Base-by-base conservation (phyloP, 2,797 vertebrate genomes). In the Sarcoramphus papa region DNA sequence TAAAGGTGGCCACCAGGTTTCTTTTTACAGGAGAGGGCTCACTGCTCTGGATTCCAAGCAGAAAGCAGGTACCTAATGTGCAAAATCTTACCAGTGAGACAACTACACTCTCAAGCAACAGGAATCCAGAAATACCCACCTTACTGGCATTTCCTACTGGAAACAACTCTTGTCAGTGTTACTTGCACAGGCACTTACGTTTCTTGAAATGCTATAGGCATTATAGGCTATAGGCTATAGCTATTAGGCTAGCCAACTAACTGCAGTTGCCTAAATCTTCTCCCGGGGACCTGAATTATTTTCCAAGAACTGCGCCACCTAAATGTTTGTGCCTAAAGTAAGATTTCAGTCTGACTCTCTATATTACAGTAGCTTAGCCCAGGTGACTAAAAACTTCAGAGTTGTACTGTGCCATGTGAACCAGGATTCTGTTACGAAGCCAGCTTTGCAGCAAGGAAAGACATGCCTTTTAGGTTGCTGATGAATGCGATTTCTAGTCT, bases 331-430 rank as follows among this genome's bases (percentile, higher is more conserved):
- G 62, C 28, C 47, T 50, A 21, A 88, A 63, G 28, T 9, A 85
- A 8, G 40, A 69, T 14, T 62, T 70, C 45, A 48, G 0, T 40
- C 50, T 59, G 17, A 70, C 10, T 27, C 10, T 86, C 40, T 22
- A 7, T 8, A 54, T 23, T n/a, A 67, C 18, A 43, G 27, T 11
- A 75, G 9, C 33, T 53, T 47, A 72, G 63, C 33, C 17, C 35
- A 69, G 37, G 4, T 7, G 7, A 56, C 12, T 51, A 14, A 81
- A 59, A 56, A 67, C 14, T 45, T 30, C 24, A 69, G 47, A 78
- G 35, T 6, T 54, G 35, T 20, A 57, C 18, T 0, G 0, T 35
- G 53, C 18, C 12, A n/a, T 1, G 4, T 21, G 30, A 69, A n/a
- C 14, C 37, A 72, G 23, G 25, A 50, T 23, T 40, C 40, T 72